Percentiles rank a stretch among this genome's conserved stretches.
These are phyloP conservation scores for Bombyx huttoni DNA, from an alignment of 2,888 invertebrate species.

Conservation along the genomic window DNA sequence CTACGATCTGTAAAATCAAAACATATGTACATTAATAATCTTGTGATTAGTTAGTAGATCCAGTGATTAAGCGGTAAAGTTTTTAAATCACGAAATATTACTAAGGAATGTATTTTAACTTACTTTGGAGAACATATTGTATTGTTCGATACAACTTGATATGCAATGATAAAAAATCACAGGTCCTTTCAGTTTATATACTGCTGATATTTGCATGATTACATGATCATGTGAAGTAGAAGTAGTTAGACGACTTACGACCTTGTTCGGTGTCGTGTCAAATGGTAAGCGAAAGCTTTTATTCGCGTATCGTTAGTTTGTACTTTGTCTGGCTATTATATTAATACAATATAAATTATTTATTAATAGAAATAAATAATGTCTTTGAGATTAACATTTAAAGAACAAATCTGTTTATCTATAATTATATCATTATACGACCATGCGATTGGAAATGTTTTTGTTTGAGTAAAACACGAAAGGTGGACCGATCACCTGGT, in stretches of 20 bases:
- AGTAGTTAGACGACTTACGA: slow-evolving; percentile 7
- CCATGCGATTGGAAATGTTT: too few species aligned
- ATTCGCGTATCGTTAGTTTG: not conserved
- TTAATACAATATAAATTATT: not conserved
- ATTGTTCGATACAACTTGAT: slow-evolving; percentile 1
- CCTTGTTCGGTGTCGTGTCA: slow-evolving; percentile 3
- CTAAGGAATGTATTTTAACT: not conserved
- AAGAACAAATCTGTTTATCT: too few species aligned
- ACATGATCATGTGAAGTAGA: slow-evolving; percentile 2
- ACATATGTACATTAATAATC: not conserved
- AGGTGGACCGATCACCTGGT: too few species aligned
- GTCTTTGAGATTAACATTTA: too few species aligned
- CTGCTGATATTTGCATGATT: slow-evolving; percentile 3
- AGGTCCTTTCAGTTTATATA: slow-evolving; percentile 7
- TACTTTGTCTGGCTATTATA: not conserved
- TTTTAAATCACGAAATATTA: not conserved
- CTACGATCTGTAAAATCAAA: slow-evolving; percentile 19
- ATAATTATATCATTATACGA: too few species aligned
- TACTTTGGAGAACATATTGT: slow-evolving; percentile 13
- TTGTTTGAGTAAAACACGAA: too few species aligned
- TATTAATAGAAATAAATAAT: too few species aligned
- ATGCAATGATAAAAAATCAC: slow-evolving; percentile 7
- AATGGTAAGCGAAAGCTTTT: not conserved
- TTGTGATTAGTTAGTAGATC: not conserved
- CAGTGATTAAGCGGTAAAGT: not conserved